Evolutionary conservation across 2,113 vertebrate genomes (phyloP).

Genomic region (Phasianus colchicus): DNA sequence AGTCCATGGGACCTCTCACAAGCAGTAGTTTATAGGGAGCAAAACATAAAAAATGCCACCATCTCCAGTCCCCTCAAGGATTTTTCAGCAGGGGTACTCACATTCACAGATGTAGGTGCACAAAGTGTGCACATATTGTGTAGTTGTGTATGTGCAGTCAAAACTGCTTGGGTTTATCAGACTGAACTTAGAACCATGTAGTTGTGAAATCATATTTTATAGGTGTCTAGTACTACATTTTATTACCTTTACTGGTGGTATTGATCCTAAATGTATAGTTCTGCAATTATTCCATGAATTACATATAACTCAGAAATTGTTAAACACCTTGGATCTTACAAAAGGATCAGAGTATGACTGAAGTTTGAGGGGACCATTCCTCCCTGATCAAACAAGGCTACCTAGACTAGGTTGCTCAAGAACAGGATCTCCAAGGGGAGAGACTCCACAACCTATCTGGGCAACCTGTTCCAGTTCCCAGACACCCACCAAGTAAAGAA

Average conservation of each 20-base stretch:
- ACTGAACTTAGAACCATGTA: neutral
- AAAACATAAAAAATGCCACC: neutral
- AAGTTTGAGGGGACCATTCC: neutral
- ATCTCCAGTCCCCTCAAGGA: accelerated
- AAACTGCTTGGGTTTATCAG: neutral
- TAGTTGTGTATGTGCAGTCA: accelerated
- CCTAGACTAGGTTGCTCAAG: neutral
- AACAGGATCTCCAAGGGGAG: neutral
- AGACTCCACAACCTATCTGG: neutral
- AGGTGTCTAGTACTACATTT: neutral
- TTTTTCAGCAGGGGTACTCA: accelerated
- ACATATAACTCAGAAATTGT: neutral
- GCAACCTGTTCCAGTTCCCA: neutral
- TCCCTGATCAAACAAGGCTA: neutral
- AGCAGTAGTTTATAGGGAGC: accelerated
- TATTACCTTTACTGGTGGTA: neutral
- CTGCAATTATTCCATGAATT: neutral
- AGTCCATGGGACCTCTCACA: accelerated
- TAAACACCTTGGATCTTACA: neutral
- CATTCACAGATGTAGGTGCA: accelerated
- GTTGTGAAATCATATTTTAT: neutral
- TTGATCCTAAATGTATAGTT: neutral
- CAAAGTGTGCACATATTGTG: accelerated
- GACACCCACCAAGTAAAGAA: neutral
- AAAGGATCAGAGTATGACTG: neutral